Evolutionary conservation across 2,888 invertebrate species (phyloP), one percentile per base, ranked within the genome.

Genomic region (Leucoptera coffeella): DNA sequence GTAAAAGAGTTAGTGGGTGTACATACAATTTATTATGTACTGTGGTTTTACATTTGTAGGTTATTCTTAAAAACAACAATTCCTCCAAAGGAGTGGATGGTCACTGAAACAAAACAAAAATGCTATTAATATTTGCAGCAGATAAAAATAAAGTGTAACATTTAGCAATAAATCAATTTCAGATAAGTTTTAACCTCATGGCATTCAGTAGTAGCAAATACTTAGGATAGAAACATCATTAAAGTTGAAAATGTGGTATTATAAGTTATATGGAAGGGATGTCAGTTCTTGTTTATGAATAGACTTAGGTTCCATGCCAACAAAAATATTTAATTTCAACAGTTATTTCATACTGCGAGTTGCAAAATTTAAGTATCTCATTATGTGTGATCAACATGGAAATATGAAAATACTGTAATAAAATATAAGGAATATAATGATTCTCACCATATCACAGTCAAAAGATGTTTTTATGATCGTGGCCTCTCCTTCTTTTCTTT

Each of bases 401-500:
- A 8, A 14, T 4, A 17, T 7, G 2, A 15, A 15, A 13, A 8
- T 20, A 26, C 4, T 14, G 14, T 9, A 8, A 22, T 5, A n/a
- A 8, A 8, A 11, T 9, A n/a, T n/a, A n/a, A n/a, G 12, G 6
- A 11, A n/a, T 7, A 10, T 9, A 15, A 19, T 4, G 25, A 13
- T 30, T 38, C 13, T 43, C 41, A 67, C 69, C 67, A 54, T 61
- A 64, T 67, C 61, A 61, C 60, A 62, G 51, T 47, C 53, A 34
- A 43, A 37, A 39, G 43, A n/a, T n/a, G n/a, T 40, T 46, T 50
- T 80, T 95, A 99, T 58, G 97, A 96, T 74, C 99, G 81, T 52
- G 99, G 99, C 60, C 99, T 80, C 71, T 99, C 99, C 73, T 99
- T 99, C 83, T 99, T 99, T 62, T 96, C 97, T 77, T 95, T n/a